Conservation (phyloP, 2,113 vertebrate genomes). For the Crotalus horridus region DNA sequence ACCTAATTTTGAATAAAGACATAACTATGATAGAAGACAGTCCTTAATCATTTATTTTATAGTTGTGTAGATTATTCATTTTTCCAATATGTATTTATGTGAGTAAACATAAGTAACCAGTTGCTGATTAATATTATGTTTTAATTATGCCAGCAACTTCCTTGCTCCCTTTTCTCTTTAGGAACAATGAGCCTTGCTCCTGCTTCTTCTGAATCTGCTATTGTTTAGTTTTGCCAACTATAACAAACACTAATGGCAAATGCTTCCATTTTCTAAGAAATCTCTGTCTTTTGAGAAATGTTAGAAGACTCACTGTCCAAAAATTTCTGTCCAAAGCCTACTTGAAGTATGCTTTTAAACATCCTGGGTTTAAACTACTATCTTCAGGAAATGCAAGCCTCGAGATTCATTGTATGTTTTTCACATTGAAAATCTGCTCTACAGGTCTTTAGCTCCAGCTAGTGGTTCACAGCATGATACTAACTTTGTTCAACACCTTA, state of each 20-base stretch:
- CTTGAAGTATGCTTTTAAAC: constrained; percentile 33
- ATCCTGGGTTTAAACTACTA: constrained; percentile 34
- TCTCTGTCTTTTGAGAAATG: constrained; percentile 11
- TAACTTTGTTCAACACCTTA: constrained; percentile 47
- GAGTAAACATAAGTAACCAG: constrained; percentile 2
- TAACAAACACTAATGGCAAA: background rate
- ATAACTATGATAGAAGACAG: background rate
- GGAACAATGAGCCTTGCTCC: constrained; percentile 11
- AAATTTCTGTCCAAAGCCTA: constrained; percentile 26
- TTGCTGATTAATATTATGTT: background rate
- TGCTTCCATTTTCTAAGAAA: constrained; percentile 1
- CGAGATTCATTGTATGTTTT: constrained; percentile 6
- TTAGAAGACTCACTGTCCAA: constrained; percentile 14
- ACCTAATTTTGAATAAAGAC: background rate
- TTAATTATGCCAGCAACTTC: background rate
- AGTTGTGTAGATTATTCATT: background rate
- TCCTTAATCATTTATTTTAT: background rate
- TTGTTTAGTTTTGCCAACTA: constrained; percentile 22
- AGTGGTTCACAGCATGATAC: constrained; percentile 64
- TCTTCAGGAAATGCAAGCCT: constrained; percentile 22
- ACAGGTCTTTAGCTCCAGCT: constrained; percentile 69
- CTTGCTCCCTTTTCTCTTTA: constrained; percentile 9
- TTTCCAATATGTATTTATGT: background rate
- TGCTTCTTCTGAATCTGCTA: constrained; percentile 6
- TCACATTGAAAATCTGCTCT: constrained; percentile 49